Evolutionary conservation across 2,113 vertebrate species (phyloP), one percentile per base, ranked within the genome.

Genomic region (Oophaga pumilio): DNA sequence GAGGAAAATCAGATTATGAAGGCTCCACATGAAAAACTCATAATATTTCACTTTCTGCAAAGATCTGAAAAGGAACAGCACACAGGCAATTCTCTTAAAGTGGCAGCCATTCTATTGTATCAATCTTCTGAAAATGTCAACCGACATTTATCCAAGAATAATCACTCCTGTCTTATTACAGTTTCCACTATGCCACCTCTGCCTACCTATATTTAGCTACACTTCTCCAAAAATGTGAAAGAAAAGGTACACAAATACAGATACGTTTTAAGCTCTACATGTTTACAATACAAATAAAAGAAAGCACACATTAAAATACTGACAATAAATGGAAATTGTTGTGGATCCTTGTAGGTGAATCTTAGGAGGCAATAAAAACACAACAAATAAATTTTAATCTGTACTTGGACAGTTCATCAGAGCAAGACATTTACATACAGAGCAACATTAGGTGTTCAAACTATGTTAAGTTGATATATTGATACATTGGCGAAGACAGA

Each of bases 1-100:
- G 91, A 93, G 94, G 92, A 82, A 94, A 95, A 96, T 90, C 57
- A 84, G 90, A 95, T 96, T 97, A 95, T 90, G 88, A 90, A 92
- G 91, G 92, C 90, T 93, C 90, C 89, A 91, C 91, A 93, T 94
- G 92, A 94, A 93, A 85, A 76, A 57, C 88, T 94, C 94, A 93
- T 90, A 90, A 90, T 91, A 89, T 93, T 95, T 94, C 90, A 86
- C 89, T 92, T 87, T 89, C 79, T 91, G 89, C 69, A 78, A 76
- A 88, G 57, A 88, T 49, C 82, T 91, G 68, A 90, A 90, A 43
- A 76, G 82, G 87, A 89, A 87, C 90, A 87, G 18, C 50, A 50
- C 59, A 56, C 57, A 15, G 52, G 52, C 83, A 76, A 59, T 56
- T 26, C 80, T 77, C 87, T 88, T 88, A 88, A 88, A 88, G 87